phyloP scores from a whole-genome alignment of 92 coral and sea anemone genomes.

The Porites evermanni region DNA sequence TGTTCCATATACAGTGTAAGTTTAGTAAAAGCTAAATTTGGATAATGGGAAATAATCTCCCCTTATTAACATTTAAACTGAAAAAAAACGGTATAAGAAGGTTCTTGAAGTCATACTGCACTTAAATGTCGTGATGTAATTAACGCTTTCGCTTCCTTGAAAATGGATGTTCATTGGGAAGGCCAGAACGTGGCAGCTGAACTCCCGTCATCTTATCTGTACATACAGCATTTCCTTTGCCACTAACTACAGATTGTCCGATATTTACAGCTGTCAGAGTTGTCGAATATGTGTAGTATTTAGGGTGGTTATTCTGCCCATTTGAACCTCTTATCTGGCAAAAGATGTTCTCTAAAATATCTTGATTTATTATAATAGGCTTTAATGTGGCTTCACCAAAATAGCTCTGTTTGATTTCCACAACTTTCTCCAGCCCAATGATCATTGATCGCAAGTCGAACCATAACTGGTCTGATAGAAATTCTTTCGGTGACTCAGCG shows the following conservation, averaged over 20 bases:
- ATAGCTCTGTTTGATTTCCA: too few species aligned
- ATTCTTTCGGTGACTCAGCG: slow-evolving; percentile 26
- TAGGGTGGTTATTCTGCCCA: slow-evolving; percentile 73
- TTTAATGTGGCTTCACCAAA: too few species aligned
- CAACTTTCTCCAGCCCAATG: slow-evolving; percentile 25
- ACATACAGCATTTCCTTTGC: slow-evolving; percentile 51
- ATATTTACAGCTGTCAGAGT: slow-evolving; percentile 54
- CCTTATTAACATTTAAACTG: too few species aligned
- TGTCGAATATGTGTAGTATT: slow-evolving; percentile 35
- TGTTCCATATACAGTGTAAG: too few species aligned
- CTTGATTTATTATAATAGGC: too few species aligned
- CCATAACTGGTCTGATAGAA: slow-evolving; percentile 67
- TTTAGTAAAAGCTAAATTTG: too few species aligned
- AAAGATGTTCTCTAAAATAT: too few species aligned
- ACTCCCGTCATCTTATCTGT: neutral
- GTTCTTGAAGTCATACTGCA: too few species aligned
- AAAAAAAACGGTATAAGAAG: too few species aligned
- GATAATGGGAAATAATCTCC: too few species aligned
- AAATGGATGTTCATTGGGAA: slow-evolving; percentile 51
- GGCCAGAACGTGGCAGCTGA: slow-evolving; percentile 37
- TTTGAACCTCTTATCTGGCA: too few species aligned
- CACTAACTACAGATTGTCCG: slow-evolving; percentile 62
- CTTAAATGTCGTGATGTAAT: too few species aligned
- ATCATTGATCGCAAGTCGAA: slow-evolving; percentile 63
- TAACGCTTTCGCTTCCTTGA: slow-evolving; percentile 5